Conservation (phyloP, 2,113 vertebrate species). For the Probosciger aterrimus region DNA sequence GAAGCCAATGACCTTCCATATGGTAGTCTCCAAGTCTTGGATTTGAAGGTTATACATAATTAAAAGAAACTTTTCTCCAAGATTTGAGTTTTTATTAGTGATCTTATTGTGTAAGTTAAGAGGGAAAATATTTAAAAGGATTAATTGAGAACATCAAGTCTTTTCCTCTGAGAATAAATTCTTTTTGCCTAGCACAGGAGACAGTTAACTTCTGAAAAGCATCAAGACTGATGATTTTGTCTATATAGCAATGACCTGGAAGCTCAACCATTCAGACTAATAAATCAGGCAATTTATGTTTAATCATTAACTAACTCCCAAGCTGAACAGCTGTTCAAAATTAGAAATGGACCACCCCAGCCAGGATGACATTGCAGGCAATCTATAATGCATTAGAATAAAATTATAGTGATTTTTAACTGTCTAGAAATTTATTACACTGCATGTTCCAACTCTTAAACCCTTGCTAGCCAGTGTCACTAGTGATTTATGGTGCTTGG, state of each 20-base stretch:
- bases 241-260: conserved; percentile 98
- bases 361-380: conserved; percentile 98
- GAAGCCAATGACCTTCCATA: neutral
- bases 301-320: conserved; percentile 99
- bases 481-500: conserved; percentile 89
- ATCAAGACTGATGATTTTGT: conserved; percentile 99
- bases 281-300: conserved; percentile 99
- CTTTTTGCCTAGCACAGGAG: conserved; percentile 85
- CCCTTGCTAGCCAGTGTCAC: conserved; percentile 90
- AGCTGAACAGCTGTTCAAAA: conserved; percentile 99
- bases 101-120: neutral
- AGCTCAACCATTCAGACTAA: conserved; percentile 96
- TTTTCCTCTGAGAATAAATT: conserved; percentile 86
- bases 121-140: conserved; percentile 53
- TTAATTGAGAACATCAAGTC: conserved; percentile 77
- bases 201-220: conserved; percentile 90
- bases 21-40: neutral
- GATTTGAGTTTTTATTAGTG: neutral
- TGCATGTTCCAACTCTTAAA: conserved; percentile 91
- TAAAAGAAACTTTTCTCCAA: neutral
- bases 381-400: conserved; percentile 99
- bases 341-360: conserved; percentile 97
- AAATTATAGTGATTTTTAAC: conserved; percentile 99
- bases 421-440: conserved; percentile 98
- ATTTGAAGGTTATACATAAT: neutral